Evolutionary conservation across 2,113 vertebrate genomes (phyloP).

Genomic region (Laterallus jamaicensis): DNA sequence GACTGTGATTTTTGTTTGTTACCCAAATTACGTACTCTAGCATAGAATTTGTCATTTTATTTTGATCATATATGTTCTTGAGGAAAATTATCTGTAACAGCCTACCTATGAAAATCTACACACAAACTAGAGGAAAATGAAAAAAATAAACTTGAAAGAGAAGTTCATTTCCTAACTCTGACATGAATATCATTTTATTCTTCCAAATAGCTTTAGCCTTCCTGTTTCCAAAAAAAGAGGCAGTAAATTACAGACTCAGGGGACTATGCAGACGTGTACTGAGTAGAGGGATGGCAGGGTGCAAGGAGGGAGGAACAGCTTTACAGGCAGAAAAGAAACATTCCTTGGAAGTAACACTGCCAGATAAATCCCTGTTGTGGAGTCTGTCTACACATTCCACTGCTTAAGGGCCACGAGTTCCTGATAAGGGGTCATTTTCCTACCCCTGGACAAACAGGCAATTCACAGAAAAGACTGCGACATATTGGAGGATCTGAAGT

Average conservation of each 20-base stretch:
- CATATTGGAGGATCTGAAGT: background rate
- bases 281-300: slow-evolving; percentile 27
- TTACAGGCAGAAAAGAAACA: slow-evolving; percentile 25
- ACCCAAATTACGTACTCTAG: background rate
- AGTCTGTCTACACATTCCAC: slow-evolving; percentile 12
- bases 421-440: background rate
- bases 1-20: background rate
- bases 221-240: slow-evolving; percentile 34
- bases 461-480: background rate
- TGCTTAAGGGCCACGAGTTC: background rate
- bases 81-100: background rate
- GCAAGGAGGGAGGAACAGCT: slow-evolving; percentile 11
- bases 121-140: background rate
- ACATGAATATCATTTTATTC: slow-evolving; percentile 21
- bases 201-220: slow-evolving; percentile 37
- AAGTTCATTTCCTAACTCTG: background rate
- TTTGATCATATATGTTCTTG: background rate
- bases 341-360: background rate
- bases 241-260: slow-evolving; percentile 41
- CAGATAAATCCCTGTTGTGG: slow-evolving; percentile 36
- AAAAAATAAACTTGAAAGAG: background rate
- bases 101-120: background rate
- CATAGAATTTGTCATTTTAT: background rate
- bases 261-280: background rate
- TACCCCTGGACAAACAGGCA: slow-evolving; percentile 19